Evolutionary conservation across 2,888 invertebrate genomes (phyloP), one percentile per base, ranked within the genome.

Genomic region (Ceraclea dissimilis): DNA sequence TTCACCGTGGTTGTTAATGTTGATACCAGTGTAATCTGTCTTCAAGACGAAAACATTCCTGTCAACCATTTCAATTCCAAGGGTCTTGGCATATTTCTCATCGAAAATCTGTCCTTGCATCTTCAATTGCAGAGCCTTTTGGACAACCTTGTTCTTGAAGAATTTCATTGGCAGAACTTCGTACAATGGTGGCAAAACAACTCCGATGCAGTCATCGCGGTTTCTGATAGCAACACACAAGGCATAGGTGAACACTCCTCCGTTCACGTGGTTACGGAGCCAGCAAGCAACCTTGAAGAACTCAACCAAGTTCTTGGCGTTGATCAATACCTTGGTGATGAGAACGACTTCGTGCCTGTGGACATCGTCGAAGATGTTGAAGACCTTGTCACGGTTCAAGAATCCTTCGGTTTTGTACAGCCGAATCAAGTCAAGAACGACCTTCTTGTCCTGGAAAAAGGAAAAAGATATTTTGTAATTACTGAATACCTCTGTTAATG

Each of bases 161-260:
- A 87, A 89, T 72, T 83, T 81, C 69, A 86, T 82, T 2, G 90
- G 90, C 71, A 83, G 81, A 69, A 89, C 80, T 71, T 90, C 90
- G 68, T 89, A 89, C 48, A 83, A 80, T 22, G 88, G 80, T 20
- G 90, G 89, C 20, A 89, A 69, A 49, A 80, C 75, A 62, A 89
- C 73, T 49, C 84, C 85, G 58, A 77, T 74, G 69, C 82, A 81
- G 67, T 88, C 87, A 6, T 70, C 67, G 50, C 86, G 80, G 68
- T 87, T 86, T 68, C 85, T 79, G 51, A 86, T 75, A 60, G 88
- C 85, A 58, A 81, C 76, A 51, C 81, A 81, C 62, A 86, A 71
- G 13, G 86, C 83, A 65, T 86, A 85, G 59, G 85, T 78, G 70
- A 87, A 90, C 76, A 88, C 81, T 65, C 82, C 86, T 58, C 84